Evolutionary conservation across 2,113 vertebrate genomes (phyloP).

Genomic region (Orycteropus afer): DNA sequence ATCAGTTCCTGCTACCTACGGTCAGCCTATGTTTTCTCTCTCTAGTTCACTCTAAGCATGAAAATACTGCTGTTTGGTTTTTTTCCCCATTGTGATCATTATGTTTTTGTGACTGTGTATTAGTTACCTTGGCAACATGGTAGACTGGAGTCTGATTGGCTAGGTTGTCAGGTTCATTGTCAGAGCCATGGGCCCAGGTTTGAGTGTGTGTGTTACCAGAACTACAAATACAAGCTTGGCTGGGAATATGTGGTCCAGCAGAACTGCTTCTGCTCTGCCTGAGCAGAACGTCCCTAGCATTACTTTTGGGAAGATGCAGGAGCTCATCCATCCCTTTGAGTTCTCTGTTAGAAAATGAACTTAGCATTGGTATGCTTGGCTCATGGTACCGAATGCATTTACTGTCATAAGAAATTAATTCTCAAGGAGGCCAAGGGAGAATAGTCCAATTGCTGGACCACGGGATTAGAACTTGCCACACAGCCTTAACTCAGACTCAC

Average conservation of each 20-base stretch:
- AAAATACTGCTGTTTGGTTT: constrained; percentile 67
- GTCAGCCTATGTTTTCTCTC: not conserved
- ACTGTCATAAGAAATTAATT: constrained; percentile 57
- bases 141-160: constrained; percentile 71
- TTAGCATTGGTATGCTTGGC: not conserved
- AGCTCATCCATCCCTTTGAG: not conserved
- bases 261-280: not conserved
- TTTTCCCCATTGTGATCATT: constrained; percentile 73
- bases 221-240: not conserved
- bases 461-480: not conserved
- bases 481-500: not conserved
- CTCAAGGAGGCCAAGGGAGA: not conserved
- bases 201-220: not conserved
- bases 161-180: constrained; percentile 64
- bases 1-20: not conserved
- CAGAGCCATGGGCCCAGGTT: constrained; percentile 66
- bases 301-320: not conserved
- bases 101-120: constrained; percentile 75
- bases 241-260: not conserved
- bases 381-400: not conserved
- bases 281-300: not conserved
- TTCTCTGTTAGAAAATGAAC: constrained; percentile 17
- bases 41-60: not conserved
- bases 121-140: constrained; percentile 80
- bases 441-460: not conserved